A percentile compares a stretch with the other conserved stretches of the same genome.
phyloP scores from a whole-genome alignment of 1,140 invertebrate species.

The Zophobas morio region DNA sequence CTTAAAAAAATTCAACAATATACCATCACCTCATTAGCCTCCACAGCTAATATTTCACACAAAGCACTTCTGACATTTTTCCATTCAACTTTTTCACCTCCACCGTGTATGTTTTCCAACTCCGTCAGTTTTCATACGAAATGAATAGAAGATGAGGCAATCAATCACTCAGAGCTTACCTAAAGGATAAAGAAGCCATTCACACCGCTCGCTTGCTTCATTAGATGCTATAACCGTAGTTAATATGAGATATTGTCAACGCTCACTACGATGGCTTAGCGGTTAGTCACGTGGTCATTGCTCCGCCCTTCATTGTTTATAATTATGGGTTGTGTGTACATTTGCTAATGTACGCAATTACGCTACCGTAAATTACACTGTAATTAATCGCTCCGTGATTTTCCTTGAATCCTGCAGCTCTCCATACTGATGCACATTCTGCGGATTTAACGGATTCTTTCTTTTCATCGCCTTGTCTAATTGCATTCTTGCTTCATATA shows the following conservation, averaged over 20 bases:
- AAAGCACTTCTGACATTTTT: no score
- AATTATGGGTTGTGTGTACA: slow-evolving; percentile 59
- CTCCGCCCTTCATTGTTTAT: slow-evolving; percentile 52
- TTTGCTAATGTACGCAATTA: slow-evolving; percentile 61
- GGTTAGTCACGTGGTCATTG: slow-evolving; percentile 48
- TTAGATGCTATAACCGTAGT: slow-evolving; percentile 41
- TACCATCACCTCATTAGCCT: no score
- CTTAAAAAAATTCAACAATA: no score
- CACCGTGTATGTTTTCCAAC: no score
- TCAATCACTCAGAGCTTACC: slow-evolving; percentile 11
- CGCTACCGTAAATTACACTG: slow-evolving; percentile 60
- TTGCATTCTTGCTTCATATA: slow-evolving; percentile 14
- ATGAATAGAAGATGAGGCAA: slow-evolving; percentile 8
- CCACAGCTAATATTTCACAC: no score
- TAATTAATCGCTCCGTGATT: slow-evolving; percentile 59
- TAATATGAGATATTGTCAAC: slow-evolving; percentile 55
- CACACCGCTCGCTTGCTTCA: slow-evolving; percentile 17
- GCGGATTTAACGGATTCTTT: slow-evolving; percentile 36
- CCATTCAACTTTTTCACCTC: no score
- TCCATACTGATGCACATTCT: slow-evolving; percentile 44
- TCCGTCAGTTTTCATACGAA: neutral
- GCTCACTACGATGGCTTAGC: slow-evolving; percentile 35
- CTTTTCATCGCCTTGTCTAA: slow-evolving; percentile 30
- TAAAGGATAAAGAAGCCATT: slow-evolving; percentile 33
- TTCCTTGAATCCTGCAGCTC: slow-evolving; percentile 49